phyloP scores from a whole-genome alignment of 2,888 invertebrate species.

The Amphiduros pacificus region DNA sequence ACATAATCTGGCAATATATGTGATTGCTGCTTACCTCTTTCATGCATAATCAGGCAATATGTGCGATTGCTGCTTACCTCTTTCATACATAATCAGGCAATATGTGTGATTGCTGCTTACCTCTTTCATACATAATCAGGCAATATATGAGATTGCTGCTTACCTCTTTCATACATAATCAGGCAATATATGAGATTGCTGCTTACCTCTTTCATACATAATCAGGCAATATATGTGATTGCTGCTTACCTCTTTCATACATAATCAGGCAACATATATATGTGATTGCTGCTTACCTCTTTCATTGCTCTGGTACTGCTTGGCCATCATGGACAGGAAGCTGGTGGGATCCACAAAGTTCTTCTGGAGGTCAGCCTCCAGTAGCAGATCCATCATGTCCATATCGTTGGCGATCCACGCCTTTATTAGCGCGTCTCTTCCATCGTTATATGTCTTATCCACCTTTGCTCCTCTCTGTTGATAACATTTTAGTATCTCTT shows the following conservation, averaged over 20 bases:
- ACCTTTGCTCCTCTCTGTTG: conserved; percentile 31
- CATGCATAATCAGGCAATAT: too few relatives aligned
- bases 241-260: neutral
- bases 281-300: conserved; percentile 17
- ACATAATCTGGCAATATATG: too few relatives aligned
- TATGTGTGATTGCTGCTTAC: too few relatives aligned
- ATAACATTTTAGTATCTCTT: neutral
- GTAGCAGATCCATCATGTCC: conserved; percentile 26
- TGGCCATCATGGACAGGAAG: conserved; percentile 25
- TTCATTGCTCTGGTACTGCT: conserved; percentile 29
- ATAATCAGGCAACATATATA: neutral
- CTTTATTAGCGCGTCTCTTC: conserved; percentile 23
- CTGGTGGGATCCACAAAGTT: conserved; percentile 27
- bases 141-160: too few relatives aligned
- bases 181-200: too few relatives aligned
- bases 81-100: too few relatives aligned
- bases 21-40: too few relatives aligned
- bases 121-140: too few relatives aligned
- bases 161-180: too few relatives aligned
- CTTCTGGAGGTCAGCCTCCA: conserved; percentile 25
- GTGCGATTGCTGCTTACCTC: too few relatives aligned
- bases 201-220: too few relatives aligned
- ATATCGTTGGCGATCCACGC: conserved; percentile 23
- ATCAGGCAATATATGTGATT: too few relatives aligned
- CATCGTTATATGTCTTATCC: conserved; percentile 27